Evolutionary conservation across 2,113 vertebrate genomes (phyloP).

Genomic region (Morone saxatilis): DNA sequence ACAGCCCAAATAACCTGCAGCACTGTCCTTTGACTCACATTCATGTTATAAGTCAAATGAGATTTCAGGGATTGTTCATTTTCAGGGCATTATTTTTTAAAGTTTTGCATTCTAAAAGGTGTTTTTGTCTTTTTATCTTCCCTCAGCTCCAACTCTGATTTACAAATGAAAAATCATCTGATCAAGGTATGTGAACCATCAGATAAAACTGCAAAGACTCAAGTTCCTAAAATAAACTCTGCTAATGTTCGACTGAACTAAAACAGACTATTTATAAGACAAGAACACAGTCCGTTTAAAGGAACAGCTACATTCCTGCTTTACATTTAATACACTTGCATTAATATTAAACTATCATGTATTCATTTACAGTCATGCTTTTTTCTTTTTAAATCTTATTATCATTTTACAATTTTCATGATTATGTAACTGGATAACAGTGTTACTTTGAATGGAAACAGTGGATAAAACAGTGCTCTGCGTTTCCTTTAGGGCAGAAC

Average conservation of each 20-base stretch:
- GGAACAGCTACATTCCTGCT: constrained; percentile 14
- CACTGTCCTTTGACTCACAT: neutral
- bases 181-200: constrained; percentile 68
- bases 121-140: constrained; percentile 22
- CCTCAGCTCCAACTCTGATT: constrained; percentile 35
- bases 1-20: neutral
- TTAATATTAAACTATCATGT: neutral
- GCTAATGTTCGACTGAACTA: constrained; percentile 52
- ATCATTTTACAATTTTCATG: neutral
- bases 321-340: neutral
- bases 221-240: constrained; percentile 63
- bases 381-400: neutral
- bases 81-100: neutral
- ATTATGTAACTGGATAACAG: neutral
- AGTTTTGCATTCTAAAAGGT: neutral
- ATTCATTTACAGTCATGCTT: neutral
- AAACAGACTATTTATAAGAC: constrained; percentile 67
- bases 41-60: neutral
- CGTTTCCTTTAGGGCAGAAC: constrained; percentile 11
- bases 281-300: constrained; percentile 23
- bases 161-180: constrained; percentile 28
- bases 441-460: neutral
- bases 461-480: neutral
- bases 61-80: neutral
- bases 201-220: constrained; percentile 27